Evolutionary conservation across 2,888 invertebrate genomes (phyloP).

Genomic region (Candidula unifasciata): DNA sequence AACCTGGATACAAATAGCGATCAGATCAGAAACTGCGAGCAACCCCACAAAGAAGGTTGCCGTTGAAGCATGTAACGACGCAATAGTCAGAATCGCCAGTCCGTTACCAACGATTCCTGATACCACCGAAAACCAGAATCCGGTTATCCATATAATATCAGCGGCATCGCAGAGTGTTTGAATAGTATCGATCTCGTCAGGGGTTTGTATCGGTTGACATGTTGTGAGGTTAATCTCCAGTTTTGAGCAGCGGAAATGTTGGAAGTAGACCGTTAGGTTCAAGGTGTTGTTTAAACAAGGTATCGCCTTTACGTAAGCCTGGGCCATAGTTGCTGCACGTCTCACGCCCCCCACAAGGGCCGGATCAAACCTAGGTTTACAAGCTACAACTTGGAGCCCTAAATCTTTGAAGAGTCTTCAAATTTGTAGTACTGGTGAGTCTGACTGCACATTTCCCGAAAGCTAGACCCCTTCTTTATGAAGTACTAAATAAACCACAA

Average conservation of each 20-base stretch:
- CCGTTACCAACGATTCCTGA: slow-evolving; percentile 31
- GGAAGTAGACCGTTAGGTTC: slow-evolving; percentile 24
- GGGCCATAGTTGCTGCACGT: background rate
- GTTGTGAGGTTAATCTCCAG: slow-evolving; percentile 25
- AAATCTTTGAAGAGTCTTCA: background rate
- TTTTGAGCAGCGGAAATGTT: slow-evolving; percentile 14
- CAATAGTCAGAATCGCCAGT: slow-evolving; percentile 39
- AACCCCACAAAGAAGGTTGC: slow-evolving; percentile 45
- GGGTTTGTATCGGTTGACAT: slow-evolving; percentile 32
- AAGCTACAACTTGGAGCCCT: background rate
- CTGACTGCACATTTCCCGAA: background rate
- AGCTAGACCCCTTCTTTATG: background rate
- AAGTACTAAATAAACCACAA: background rate
- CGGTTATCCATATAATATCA: slow-evolving; percentile 13
- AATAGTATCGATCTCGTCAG: slow-evolving; percentile 25
- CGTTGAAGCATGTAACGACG: slow-evolving; percentile 25
- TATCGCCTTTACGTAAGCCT: background rate
- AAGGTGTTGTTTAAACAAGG: slow-evolving; percentile 30
- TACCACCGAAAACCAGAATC: slow-evolving; percentile 36
- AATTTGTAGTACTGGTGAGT: background rate
- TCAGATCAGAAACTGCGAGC: slow-evolving; percentile 38
- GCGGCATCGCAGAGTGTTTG: slow-evolving; percentile 22
- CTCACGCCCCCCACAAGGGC: too few relatives aligned
- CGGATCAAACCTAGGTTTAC: background rate
- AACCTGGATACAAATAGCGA: slow-evolving; percentile 5